Percentiles rank a stretch among this genome's conserved stretches.
phyloP scores from a whole-genome alignment of 2,888 invertebrate species.

The Brachycybe producta region DNA sequence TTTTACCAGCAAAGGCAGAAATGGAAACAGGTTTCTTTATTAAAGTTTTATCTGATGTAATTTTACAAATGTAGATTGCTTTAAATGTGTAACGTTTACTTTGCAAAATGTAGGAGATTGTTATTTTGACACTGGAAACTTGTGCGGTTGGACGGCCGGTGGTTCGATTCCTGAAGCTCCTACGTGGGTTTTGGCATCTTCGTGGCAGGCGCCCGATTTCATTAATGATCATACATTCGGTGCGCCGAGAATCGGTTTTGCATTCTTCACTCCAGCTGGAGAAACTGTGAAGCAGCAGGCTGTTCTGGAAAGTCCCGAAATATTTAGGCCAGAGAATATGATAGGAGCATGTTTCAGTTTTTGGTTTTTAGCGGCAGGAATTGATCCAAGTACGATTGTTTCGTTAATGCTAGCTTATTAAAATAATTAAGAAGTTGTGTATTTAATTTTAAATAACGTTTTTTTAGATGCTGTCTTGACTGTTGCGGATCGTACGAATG shows the following conservation, averaged over 20 bases:
- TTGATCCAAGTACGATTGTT: constrained; percentile 14
- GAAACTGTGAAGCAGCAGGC: constrained; percentile 5
- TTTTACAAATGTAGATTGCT: background rate
- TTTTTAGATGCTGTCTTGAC: constrained; percentile 6
- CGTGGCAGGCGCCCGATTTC: constrained; percentile 10
- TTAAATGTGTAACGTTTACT: background rate
- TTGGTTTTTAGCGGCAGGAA: constrained; percentile 19
- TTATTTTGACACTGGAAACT: constrained; percentile 9
- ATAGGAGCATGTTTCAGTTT: constrained; percentile 19
- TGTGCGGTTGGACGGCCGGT: constrained; percentile 11
- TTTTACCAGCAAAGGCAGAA: background rate
- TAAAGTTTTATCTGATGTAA: background rate
- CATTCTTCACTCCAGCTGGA: constrained; percentile 7
- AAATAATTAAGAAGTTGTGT: background rate
- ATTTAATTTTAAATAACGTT: background rate
- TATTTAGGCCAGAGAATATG: background rate
- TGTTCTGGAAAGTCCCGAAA: constrained; percentile 8
- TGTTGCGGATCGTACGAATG: constrained; percentile 4
- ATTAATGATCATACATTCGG: constrained; percentile 16
- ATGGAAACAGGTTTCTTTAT: background rate
- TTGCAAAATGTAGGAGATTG: constrained; percentile 8
- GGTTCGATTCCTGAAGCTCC: background rate
- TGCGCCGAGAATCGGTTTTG: constrained; percentile 12
- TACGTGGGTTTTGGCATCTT: constrained; percentile 9
- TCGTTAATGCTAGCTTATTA: background rate